These are phyloP conservation scores for Dromius quadrimaculatus DNA, from an alignment of 2,888 invertebrate genomes.

Conservation along the genomic window DNA sequence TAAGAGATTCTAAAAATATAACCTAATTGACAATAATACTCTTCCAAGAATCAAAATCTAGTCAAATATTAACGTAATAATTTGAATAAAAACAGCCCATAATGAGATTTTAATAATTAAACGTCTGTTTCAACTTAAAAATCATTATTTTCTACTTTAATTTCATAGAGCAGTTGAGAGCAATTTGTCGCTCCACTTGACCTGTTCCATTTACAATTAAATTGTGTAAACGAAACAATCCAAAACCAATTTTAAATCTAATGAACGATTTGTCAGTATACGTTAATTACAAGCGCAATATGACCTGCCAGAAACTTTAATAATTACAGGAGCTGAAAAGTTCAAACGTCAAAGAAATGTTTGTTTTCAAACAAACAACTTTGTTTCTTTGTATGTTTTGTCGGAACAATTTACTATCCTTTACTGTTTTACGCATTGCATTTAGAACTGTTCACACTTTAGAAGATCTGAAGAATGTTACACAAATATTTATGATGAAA, in stretches of 20 bases:
- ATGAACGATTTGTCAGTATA: conserved; percentile 10
- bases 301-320: conserved; percentile 13
- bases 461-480: conserved; percentile 18
- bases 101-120: conserved; percentile 37
- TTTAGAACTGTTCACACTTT: conserved; percentile 14
- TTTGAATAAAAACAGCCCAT: conserved; percentile 31
- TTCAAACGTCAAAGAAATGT: conserved; percentile 17
- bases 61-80: no score
- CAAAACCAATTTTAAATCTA: conserved; percentile 22
- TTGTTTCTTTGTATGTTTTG: conserved; percentile 31
- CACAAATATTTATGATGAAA: conserved; percentile 29
- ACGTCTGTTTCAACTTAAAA: conserved; percentile 27
- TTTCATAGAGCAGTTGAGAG: conserved; percentile 15
- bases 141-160: conserved; percentile 22
- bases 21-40: no score
- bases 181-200: background rate
- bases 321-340: conserved; percentile 14
- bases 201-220: conserved; percentile 7
- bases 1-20: no score
- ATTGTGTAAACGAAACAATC: conserved; percentile 20
- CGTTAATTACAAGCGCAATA: background rate
- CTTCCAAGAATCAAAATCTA: no score
- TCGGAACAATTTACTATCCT: background rate
- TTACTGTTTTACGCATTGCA: conserved; percentile 12
- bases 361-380: background rate